These are phyloP conservation scores for Hylomyscus alleni DNA, from an alignment of 2,797 vertebrate species.

Conservation along the genomic window DNA sequence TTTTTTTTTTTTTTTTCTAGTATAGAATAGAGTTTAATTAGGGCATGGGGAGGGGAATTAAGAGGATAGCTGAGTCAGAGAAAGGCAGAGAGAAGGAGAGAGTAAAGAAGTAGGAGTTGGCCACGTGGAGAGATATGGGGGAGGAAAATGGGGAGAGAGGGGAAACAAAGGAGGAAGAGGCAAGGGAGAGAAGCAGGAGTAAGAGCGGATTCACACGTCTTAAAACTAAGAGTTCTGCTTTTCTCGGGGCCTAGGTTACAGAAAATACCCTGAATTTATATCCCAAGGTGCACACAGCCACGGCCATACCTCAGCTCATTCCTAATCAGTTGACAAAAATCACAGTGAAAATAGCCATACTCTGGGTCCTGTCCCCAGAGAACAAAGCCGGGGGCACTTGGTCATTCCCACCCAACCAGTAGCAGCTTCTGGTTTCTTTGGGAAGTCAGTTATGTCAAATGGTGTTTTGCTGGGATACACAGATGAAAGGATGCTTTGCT, in stretches of 20 bases:
- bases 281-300: background rate
- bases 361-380: background rate
- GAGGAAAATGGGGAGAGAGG: no score
- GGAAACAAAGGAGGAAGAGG: no score
- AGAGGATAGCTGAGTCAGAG: no score
- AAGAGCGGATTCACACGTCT: background rate
- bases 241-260: background rate
- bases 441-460: background rate
- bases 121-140: no score
- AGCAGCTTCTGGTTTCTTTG: background rate
- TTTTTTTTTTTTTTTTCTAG: no score
- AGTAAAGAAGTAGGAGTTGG: no score
- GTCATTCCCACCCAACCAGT: background rate
- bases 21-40: no score
- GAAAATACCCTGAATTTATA: background rate
- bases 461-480: background rate
- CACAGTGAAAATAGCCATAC: background rate
- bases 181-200: no score
- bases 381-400: background rate
- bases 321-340: background rate
- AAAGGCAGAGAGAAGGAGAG: no score
- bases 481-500: background rate
- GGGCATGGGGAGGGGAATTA: no score
- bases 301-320: background rate
- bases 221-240: constrained; percentile 30